Conservation (phyloP, 2,888 invertebrate species). For the Dioctria linearis region DNA sequence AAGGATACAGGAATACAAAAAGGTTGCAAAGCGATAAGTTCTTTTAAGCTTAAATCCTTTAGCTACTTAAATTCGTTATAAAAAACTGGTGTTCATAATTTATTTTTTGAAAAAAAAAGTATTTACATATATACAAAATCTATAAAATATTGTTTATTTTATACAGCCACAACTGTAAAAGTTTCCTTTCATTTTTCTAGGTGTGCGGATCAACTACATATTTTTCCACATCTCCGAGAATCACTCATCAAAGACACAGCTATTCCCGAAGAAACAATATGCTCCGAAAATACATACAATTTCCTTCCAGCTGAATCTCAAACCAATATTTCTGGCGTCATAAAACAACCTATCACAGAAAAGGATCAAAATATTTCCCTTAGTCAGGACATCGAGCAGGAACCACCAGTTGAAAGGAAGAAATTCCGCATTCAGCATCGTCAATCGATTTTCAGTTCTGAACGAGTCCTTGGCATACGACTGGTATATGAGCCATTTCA, state of each 20-base stretch:
- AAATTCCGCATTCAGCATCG: constrained; percentile 54
- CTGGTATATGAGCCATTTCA: constrained; percentile 52
- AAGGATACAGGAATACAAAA: too few relatives aligned
- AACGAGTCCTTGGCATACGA: constrained; percentile 55
- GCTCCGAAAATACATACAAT: constrained; percentile 61
- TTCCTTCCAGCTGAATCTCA: constrained; percentile 52
- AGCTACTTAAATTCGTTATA: too few relatives aligned
- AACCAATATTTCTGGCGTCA: constrained; percentile 34
- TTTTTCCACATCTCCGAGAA: constrained; percentile 70
- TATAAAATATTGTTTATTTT: neutral
- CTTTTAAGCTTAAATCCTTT: too few relatives aligned
- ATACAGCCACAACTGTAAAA: neutral
- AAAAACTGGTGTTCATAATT: too few relatives aligned
- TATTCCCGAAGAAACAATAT: constrained; percentile 67
- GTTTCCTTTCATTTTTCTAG: constrained; percentile 61
- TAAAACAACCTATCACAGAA: constrained; percentile 3
- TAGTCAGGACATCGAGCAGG: constrained; percentile 31
- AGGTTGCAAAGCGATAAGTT: too few relatives aligned
- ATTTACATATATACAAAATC: neutral
- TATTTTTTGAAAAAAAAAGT: too few relatives aligned
- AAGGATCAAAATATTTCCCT: neutral
- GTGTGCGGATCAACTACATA: constrained; percentile 69
- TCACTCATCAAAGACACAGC: constrained; percentile 69
- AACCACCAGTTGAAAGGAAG: constrained; percentile 44
- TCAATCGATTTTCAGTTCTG: constrained; percentile 59